These are phyloP conservation scores for Cryptoleucopteryx plumbea DNA, from an alignment of 2,113 vertebrate species.

Conservation along the genomic window DNA sequence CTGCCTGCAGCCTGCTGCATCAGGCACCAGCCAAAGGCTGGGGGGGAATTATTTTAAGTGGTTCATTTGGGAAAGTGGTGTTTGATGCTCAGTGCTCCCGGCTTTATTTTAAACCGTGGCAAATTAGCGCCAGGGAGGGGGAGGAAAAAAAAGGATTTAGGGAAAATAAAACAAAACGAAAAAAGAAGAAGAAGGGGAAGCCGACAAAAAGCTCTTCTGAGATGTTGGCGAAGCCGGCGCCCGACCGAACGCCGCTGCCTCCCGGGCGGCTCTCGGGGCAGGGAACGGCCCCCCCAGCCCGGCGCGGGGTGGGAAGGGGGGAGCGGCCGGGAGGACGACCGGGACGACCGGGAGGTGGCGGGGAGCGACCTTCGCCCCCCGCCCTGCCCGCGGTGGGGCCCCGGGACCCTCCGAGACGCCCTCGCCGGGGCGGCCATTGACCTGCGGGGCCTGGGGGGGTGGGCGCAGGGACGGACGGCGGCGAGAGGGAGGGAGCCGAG, in stretches of 20 bases:
- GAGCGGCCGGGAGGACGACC: too few species aligned
- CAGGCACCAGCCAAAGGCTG: not conserved
- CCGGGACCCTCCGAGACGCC: too few species aligned
- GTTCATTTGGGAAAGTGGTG: not conserved
- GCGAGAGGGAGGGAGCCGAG: too few species aligned
- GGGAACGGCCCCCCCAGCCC: not conserved
- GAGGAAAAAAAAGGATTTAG: not conserved
- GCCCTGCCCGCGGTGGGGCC: too few species aligned
- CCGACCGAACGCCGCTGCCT: not conserved
- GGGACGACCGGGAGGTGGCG: too few species aligned
- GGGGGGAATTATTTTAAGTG: not conserved
- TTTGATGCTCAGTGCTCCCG: not conserved
- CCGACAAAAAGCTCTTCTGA: not conserved
- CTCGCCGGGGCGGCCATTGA: too few species aligned
- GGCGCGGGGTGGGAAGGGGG: not conserved
- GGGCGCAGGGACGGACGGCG: too few species aligned
- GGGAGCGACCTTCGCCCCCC: too few species aligned
- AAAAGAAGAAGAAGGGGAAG: too few species aligned
- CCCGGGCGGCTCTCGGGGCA: not conserved
- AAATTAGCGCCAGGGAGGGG: not conserved
- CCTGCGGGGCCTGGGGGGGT: too few species aligned
- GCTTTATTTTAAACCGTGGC: not conserved
- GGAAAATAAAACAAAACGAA: too few species aligned
- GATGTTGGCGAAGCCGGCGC: not conserved
- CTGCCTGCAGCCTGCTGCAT: not conserved